phyloP scores from a whole-genome alignment of 2,888 invertebrate genomes.

The Torymus texanus region DNA sequence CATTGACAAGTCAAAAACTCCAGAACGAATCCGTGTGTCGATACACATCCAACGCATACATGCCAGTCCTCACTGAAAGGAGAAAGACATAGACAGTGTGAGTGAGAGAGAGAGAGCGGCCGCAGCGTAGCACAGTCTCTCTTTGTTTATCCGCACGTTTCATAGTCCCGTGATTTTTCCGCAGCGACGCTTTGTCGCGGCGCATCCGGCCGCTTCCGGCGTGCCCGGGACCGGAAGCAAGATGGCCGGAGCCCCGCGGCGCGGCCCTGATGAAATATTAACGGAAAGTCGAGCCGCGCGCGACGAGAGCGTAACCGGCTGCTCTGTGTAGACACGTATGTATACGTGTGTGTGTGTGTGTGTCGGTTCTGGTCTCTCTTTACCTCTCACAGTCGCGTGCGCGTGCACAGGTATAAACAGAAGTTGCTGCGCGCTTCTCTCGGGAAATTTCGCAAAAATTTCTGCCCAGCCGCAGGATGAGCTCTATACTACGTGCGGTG shows the following conservation, averaged over 20 bases:
- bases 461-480: no score
- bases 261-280: slow-evolving; percentile 71
- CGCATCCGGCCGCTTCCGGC: slow-evolving; percentile 71
- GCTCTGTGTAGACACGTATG: no score
- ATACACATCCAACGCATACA: neutral
- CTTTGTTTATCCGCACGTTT: slow-evolving; percentile 68
- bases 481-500: no score
- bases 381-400: slow-evolving; percentile 10
- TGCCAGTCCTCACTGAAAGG: neutral
- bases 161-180: slow-evolving; percentile 72
- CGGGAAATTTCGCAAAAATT: slow-evolving; percentile 67
- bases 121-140: slow-evolving; percentile 31
- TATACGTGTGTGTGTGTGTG: no score
- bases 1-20: neutral
- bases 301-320: slow-evolving; percentile 60
- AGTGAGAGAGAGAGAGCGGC: neutral
- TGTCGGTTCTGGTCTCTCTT: no score
- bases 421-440: slow-evolving; percentile 52
- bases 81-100: neutral
- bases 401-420: neutral
- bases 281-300: slow-evolving; percentile 63
- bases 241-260: slow-evolving; percentile 68
- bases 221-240: slow-evolving; percentile 70
- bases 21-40: slow-evolving; percentile 9
- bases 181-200: slow-evolving; percentile 71